These are phyloP conservation scores for Lethrus apterus DNA, from an alignment of 1,140 invertebrate genomes.

Conservation along the genomic window DNA sequence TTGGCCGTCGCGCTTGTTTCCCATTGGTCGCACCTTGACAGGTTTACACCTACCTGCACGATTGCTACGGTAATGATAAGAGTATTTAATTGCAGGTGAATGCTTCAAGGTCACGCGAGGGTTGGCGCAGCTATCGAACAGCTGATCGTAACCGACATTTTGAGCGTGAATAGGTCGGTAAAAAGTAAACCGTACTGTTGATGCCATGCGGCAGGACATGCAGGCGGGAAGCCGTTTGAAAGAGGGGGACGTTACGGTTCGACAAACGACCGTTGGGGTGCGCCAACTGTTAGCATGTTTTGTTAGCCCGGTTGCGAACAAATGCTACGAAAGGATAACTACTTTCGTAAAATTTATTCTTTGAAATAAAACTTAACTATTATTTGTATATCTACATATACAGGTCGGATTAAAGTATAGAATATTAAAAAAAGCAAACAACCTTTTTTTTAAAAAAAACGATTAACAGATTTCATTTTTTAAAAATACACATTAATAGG, in stretches of 20 bases:
- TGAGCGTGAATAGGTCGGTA: conserved; percentile 28
- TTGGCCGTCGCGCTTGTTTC: conserved; percentile 31
- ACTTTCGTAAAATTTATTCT: no score
- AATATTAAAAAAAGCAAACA: no score
- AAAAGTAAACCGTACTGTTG: conserved; percentile 27
- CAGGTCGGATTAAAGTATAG: no score
- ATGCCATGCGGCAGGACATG: conserved; percentile 16
- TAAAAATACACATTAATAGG: no score
- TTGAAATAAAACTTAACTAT: no score
- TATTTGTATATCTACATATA: no score
- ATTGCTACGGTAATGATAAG: no score
- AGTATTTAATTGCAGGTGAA: no score
- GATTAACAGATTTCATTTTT: no score
- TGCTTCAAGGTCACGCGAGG: conserved; percentile 15
- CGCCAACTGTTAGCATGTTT: conserved; percentile 7
- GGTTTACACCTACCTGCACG: conserved; percentile 39
- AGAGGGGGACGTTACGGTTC: conserved; percentile 17
- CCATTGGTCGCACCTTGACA: conserved; percentile 40
- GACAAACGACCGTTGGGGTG: neutral
- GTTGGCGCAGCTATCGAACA: conserved; percentile 20
- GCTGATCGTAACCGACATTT: conserved; percentile 35
- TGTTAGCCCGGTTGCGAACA: conserved; percentile 8
- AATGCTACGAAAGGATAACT: no score
- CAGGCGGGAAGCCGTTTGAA: conserved; percentile 22
- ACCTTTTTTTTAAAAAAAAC: no score